Evolutionary conservation across 2,888 invertebrate genomes (phyloP).

Genomic region (Lordiphosa andalusiaca): DNA sequence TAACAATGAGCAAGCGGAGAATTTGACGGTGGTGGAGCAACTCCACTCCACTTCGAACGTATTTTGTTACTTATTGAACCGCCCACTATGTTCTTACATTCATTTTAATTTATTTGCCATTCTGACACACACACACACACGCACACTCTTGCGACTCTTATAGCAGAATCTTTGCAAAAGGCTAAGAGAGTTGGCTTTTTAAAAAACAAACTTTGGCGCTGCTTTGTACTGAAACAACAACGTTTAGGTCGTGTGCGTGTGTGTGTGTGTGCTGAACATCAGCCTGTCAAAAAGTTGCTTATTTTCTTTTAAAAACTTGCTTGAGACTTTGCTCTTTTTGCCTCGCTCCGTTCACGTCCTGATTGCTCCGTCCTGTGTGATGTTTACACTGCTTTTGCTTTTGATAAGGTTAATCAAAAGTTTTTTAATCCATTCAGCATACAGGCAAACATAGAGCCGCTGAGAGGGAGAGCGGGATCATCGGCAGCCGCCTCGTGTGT

Average conservation of each 20-base stretch:
- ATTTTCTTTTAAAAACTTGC: constrained; percentile 72
- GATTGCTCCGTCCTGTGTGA: constrained; percentile 61
- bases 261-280: constrained; percentile 34
- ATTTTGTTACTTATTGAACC: constrained; percentile 33
- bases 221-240: constrained; percentile 56
- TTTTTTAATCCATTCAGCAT: constrained; percentile 77
- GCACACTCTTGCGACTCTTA: constrained; percentile 1
- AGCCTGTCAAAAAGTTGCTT: constrained; percentile 73
- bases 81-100: constrained; percentile 45
- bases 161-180: constrained; percentile 40
- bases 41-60: no score
- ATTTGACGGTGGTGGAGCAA: no score
- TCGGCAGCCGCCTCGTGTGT: constrained; percentile 52
- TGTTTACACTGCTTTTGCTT: constrained; percentile 73
- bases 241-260: constrained; percentile 42
- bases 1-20: no score
- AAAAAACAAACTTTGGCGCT: constrained; percentile 66
- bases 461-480: constrained; percentile 36
- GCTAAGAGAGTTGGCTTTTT: constrained; percentile 64
- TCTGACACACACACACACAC: constrained; percentile 27
- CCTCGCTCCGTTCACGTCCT: constrained; percentile 38
- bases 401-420: constrained; percentile 78
- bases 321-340: constrained; percentile 55
- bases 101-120: constrained; percentile 68
- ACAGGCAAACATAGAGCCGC: constrained; percentile 59